Percentiles rank a stretch among this genome's conserved stretches.
Evolutionary conservation across 2,888 invertebrate genomes (phyloP).

Genomic region (Dryocosmus kuriphilus): DNA sequence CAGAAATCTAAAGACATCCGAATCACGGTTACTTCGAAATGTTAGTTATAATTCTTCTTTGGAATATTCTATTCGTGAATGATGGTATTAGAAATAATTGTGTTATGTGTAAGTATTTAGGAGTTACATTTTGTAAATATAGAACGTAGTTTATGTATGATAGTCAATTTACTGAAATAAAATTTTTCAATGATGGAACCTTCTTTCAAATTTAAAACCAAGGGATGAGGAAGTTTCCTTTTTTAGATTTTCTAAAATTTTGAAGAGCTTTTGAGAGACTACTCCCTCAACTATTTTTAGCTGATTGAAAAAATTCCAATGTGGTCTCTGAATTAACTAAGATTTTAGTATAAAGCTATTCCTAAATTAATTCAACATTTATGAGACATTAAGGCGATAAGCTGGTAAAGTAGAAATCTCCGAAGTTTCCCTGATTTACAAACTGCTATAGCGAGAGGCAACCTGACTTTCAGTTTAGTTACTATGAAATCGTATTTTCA

Average conservation of each 20-base stretch:
- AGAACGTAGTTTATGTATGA: not conserved
- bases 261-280: too few relatives aligned
- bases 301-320: too few relatives aligned
- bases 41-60: not conserved
- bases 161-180: not conserved
- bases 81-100: not conserved
- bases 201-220: not conserved
- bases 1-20: too few relatives aligned
- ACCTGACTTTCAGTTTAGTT: conserved; percentile 1
- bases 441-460: not conserved
- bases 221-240: not conserved
- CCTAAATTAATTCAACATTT: too few relatives aligned
- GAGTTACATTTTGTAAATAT: not conserved
- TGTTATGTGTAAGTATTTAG: not conserved
- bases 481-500: conserved; percentile 23
- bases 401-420: not conserved
- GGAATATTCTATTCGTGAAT: not conserved
- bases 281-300: too few relatives aligned
- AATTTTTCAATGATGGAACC: not conserved
- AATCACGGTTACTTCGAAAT: not conserved
- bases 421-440: not conserved
- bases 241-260: not conserved
- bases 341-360: too few relatives aligned
- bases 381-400: not conserved
- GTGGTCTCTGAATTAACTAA: too few relatives aligned